phyloP scores from a whole-genome alignment of 2,888 invertebrate species.

The Xanthostigma xanthostigma region DNA sequence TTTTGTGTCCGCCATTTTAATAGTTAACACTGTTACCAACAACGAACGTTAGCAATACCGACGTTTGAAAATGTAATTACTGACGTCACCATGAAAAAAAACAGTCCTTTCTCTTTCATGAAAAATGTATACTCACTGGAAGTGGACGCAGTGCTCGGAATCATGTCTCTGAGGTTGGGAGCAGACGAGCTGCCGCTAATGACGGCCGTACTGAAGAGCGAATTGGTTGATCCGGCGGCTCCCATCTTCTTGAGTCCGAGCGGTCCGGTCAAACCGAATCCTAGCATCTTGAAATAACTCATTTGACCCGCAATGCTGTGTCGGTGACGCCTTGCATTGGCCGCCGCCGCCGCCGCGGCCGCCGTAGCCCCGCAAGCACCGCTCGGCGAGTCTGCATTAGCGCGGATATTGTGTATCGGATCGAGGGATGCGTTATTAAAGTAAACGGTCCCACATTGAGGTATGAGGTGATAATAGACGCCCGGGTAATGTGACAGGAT shows the following conservation, averaged over 20 bases:
- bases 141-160: slow-evolving; percentile 55
- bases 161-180: slow-evolving; percentile 78
- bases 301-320: slow-evolving; percentile 94
- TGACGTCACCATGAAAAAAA: too few relatives aligned
- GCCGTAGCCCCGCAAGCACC: slow-evolving; percentile 1
- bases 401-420: too few relatives aligned
- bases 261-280: slow-evolving; percentile 51
- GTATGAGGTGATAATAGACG: too few relatives aligned
- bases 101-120: too few relatives aligned
- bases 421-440: too few relatives aligned
- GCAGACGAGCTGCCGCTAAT: slow-evolving; percentile 89
- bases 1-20: too few relatives aligned
- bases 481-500: too few relatives aligned
- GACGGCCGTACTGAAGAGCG: slow-evolving; percentile 90
- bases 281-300: slow-evolving; percentile 84
- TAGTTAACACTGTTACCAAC: too few relatives aligned
- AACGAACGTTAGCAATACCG: too few relatives aligned
- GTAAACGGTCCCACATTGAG: too few relatives aligned
- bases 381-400: slow-evolving; percentile 6
- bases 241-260: slow-evolving; percentile 40
- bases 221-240: slow-evolving; percentile 55
- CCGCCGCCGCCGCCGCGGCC: slow-evolving; percentile 20
- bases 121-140: slow-evolving; percentile 44
- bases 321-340: slow-evolving; percentile 62
- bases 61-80: too few relatives aligned